These are phyloP conservation scores for Cromileptes altivelis DNA, from an alignment of 2,113 vertebrate genomes.

Conservation along the genomic window DNA sequence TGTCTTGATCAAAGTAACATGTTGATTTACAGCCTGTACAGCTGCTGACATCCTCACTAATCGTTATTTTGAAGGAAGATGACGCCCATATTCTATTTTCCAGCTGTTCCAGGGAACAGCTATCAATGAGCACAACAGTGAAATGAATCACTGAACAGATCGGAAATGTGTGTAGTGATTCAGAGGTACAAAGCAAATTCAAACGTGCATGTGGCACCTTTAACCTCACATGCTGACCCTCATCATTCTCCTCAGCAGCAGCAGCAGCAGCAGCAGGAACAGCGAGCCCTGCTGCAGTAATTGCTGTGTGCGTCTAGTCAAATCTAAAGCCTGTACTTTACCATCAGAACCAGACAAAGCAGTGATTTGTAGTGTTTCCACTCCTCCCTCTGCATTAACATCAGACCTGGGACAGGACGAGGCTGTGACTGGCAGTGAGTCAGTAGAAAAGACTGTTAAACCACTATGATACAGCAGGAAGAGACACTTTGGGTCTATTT, in stretches of 20 bases:
- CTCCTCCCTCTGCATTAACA: slow-evolving; percentile 60
- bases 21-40: neutral
- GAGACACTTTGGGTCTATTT: slow-evolving; percentile 40
- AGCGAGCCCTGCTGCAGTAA: slow-evolving; percentile 38
- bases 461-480: slow-evolving; percentile 49
- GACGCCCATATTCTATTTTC: neutral
- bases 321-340: slow-evolving; percentile 62
- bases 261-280: neutral
- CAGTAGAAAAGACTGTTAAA: slow-evolving; percentile 58
- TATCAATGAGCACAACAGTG: neutral
- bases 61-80: neutral
- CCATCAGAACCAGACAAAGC: slow-evolving; percentile 57
- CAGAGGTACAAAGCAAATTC: neutral
- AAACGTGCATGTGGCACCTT: slow-evolving; percentile 1
- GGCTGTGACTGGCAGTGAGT: slow-evolving; percentile 48
- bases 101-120: neutral
- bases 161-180: neutral
- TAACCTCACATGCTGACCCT: neutral
- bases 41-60: neutral
- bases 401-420: slow-evolving; percentile 15
- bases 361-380: slow-evolving; percentile 47
- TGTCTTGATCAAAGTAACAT: neutral
- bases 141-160: neutral
- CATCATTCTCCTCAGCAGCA: neutral
- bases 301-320: slow-evolving; percentile 44